Evolutionary conservation across 2,888 invertebrate genomes (phyloP), one percentile per base, ranked within the genome.

Genomic region (Augiades crinisus): DNA sequence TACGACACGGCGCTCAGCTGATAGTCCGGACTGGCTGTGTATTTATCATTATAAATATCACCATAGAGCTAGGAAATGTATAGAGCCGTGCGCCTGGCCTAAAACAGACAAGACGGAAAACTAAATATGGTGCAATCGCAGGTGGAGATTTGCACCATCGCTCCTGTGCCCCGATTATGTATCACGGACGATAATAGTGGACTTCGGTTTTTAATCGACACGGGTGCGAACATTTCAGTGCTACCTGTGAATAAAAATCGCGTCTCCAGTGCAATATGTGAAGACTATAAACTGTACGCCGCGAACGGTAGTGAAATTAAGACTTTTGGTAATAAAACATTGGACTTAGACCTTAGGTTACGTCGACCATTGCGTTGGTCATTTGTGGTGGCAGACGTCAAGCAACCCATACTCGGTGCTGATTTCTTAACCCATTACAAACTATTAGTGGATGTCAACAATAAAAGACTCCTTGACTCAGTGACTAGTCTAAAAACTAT

Each of bases 401-500:
- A 34, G 12, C 12, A 31, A 12, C 31, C 31, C 5, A 31, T 31
- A 5, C 8, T 31, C 5, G 31, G 31, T 4, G 31, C 33, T 13
- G 33, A 34, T 34, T 34, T 34, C 14, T 34, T 34, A 34, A 7
- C 13, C 10, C 31, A 34, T 7, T 13, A 16, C 7, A 34, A 34
- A 34, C 13, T 34, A 14, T 7, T 16, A 16, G 33, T 34, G 13
- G 33, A 34, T 34, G 7, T 34, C 1, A 34, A 14, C 8, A 16
- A 34, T 22, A 22, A 22, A 22, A 22, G 17, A 37, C 17, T 47
- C 5, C 2, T 47, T 6, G 47, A 47, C 37, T 16, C 16, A n/a
- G 21, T 33, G 12, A 47, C 47, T 8, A 27, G 13, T 12, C 10
- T 47, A n/a, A 7, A 8, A 8, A 10, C 30, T 6, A 27, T 14